Conservation (phyloP, 2,113 vertebrate genomes). For the Microtus pennsylvanicus region DNA sequence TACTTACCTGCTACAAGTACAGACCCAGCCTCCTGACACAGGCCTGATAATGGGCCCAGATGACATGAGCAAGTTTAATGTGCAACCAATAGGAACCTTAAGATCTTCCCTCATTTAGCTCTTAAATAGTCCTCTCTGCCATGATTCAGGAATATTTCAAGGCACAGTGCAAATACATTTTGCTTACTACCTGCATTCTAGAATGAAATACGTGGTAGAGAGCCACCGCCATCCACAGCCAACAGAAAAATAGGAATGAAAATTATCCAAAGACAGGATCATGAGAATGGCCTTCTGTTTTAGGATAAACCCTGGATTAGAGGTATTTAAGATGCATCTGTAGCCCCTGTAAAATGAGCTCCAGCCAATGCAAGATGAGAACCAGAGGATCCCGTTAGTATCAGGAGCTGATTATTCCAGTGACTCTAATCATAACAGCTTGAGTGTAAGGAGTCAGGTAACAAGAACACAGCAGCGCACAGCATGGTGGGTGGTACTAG, state of each 20-base stretch:
- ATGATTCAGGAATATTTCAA: not conserved
- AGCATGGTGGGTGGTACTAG: rapidly evolving
- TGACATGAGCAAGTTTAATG: not conserved
- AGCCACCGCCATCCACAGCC: not conserved
- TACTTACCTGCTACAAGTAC: rapidly evolving
- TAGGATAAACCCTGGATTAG: not conserved
- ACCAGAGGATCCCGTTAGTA: rapidly evolving
- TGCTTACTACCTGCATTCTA: not conserved
- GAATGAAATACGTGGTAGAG: not conserved
- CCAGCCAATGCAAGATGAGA: not conserved
- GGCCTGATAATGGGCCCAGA: rapidly evolving
- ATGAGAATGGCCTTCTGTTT: not conserved
- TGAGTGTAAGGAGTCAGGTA: rapidly evolving
- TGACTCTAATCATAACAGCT: rapidly evolving
- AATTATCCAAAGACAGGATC: not conserved
- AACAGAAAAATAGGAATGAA: not conserved
- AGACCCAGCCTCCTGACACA: not conserved
- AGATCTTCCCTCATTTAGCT: not conserved
- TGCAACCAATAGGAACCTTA: not conserved
- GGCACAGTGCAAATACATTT: not conserved
- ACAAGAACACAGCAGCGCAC: rapidly evolving
- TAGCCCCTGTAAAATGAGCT: not conserved
- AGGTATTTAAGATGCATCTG: not conserved
- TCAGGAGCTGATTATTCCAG: rapidly evolving
- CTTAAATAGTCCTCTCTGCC: not conserved